phyloP scores from a whole-genome alignment of 2,797 vertebrate species.

The Pipistrellus pygmaeus region DNA sequence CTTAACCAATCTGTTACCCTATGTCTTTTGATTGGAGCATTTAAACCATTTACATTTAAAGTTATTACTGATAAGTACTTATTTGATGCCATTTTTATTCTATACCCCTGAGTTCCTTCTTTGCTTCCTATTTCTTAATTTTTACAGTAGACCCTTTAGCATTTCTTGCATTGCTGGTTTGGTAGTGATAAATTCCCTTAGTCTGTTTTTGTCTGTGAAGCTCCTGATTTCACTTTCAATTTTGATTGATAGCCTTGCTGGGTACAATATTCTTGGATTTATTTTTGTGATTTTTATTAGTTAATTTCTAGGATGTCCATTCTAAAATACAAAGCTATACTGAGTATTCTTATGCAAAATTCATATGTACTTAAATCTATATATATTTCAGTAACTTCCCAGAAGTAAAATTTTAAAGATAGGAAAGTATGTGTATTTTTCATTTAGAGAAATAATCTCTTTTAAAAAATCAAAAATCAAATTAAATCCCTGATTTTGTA shows the following conservation, averaged over 20 bases:
- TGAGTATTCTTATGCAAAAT: not conserved
- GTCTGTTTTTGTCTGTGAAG: too few species aligned
- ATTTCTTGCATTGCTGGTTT: too few species aligned
- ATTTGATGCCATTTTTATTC: too few species aligned
- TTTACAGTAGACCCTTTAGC: too few species aligned
- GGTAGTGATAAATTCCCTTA: too few species aligned
- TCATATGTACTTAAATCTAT: not conserved
- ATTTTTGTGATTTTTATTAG: conserved; percentile 24
- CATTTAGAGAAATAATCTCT: conserved; percentile 22
- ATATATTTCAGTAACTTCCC: not conserved
- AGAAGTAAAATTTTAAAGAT: conserved; percentile 23
- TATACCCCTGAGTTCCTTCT: too few species aligned
- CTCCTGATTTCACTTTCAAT: not conserved
- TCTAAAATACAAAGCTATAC: conserved; percentile 10
- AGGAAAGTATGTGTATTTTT: not conserved
- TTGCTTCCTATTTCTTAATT: too few species aligned
- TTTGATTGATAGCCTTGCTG: not conserved
- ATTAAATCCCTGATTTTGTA: conserved; percentile 41
- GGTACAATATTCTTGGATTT: not conserved
- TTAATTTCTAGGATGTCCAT: conserved; percentile 31
- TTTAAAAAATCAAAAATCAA: not conserved
- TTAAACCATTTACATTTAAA: too few species aligned
- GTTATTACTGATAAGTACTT: too few species aligned
- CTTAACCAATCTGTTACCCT: too few species aligned
- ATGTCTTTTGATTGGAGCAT: too few species aligned